Evolutionary conservation across 1,140 invertebrate genomes (phyloP).

Genomic region (Centruroides vittatus): DNA sequence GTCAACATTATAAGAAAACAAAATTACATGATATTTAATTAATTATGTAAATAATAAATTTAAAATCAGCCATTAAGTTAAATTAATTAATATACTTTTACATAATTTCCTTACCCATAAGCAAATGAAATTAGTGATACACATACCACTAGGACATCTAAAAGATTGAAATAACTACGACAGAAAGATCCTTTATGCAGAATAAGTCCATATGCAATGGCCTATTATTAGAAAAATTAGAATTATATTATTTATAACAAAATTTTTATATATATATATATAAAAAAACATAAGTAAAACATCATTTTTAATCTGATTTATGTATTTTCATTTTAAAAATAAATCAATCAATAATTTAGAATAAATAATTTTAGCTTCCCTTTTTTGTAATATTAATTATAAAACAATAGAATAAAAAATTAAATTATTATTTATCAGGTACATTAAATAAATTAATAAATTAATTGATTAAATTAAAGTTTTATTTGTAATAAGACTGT

Average conservation of each 20-base stretch:
- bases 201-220: conserved; percentile 92
- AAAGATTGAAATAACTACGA: conserved; percentile 93
- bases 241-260: background rate
- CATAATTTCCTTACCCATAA: conserved; percentile 50
- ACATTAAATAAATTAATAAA: too few relatives aligned
- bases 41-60: too few relatives aligned
- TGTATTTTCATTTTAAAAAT: background rate
- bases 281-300: conserved; percentile 1
- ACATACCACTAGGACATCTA: conserved; percentile 95
- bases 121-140: conserved; percentile 93
- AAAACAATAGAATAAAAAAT: too few relatives aligned
- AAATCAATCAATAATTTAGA: too few relatives aligned
- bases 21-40: too few relatives aligned
- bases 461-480: too few relatives aligned
- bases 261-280: conserved; percentile 3
- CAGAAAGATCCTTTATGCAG: conserved; percentile 97
- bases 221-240: conserved; percentile 26
- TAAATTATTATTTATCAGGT: too few relatives aligned
- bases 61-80: too few relatives aligned
- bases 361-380: too few relatives aligned
- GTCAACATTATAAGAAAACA: too few relatives aligned
- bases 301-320: background rate
- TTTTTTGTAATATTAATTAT: too few relatives aligned
- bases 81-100: background rate
- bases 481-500: too few relatives aligned